Evolutionary conservation across 2,797 vertebrate genomes (phyloP), one percentile per base, ranked within the genome.

Genomic region (Acipenser oxyrinchus): DNA sequence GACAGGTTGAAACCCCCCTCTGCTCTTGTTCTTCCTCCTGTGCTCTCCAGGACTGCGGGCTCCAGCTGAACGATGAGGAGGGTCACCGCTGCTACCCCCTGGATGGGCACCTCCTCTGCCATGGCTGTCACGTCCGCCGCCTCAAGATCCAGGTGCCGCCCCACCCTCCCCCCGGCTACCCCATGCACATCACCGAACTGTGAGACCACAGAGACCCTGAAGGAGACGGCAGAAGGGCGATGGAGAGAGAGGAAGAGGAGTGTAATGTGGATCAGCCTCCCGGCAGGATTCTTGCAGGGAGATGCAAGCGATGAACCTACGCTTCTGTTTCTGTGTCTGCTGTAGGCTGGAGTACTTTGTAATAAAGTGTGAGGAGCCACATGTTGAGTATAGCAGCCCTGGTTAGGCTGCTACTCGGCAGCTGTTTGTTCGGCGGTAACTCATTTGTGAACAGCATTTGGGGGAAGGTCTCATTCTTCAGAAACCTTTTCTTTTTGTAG

Each of bases 51-150:
- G 97, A 99, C 72, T 99, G 97, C 48, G 86, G 90, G 67, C 90
- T 99, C 64, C 95, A 96, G 90, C 87, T 99, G 69, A 99, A 97
- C 0, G 97, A 97, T 8, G 95, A 98, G 68, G 95, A 98, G 63
- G 94, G 94, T 60, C 94, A 92, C 71, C 96, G 95, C 6, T 99
- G 97, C 90, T 99, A 97, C 70, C 97, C 97, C 0, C 83, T 99
- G 66, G 94, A 96, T 48, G 90, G 92, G 12, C 96, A 95, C 80
- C 86, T 99, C 75, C 91, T 99, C 62, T 99, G 97, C 81, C 96
- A 98, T 51, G 50, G 91, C 75, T 99, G 97, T 80, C 97, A 99
- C 63, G 93, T 99, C 83, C 86, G 91, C 72, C 90, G 94, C 72
- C 90, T 99, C 0, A 90, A 93, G 72, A 76, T 87, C 8, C 86